These are phyloP conservation scores for Triplophysa bombifrons DNA, from an alignment of 2,797 vertebrate species.

Conservation along the genomic window DNA sequence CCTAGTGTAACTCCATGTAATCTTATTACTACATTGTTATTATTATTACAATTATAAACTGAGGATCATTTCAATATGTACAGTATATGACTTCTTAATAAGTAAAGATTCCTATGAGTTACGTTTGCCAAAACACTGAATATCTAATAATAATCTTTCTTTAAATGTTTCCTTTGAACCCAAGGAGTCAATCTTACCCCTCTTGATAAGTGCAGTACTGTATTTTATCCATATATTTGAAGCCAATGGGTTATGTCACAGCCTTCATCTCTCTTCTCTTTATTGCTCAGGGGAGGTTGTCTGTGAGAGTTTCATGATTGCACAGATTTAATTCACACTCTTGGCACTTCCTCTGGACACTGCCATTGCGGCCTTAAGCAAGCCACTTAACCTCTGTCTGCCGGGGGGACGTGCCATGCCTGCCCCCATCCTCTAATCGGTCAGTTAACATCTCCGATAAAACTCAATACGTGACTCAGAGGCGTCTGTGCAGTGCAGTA, in stretches of 20 bases:
- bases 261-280: constrained; percentile 14
- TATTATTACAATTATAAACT: too few species aligned
- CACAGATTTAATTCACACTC: constrained; percentile 44
- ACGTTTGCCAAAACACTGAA: too few species aligned
- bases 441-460: constrained; percentile 9
- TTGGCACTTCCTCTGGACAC: constrained; percentile 17
- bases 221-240: constrained; percentile 10
- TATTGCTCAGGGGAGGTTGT: background rate
- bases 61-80: too few species aligned
- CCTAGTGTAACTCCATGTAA: too few species aligned
- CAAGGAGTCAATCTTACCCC: background rate
- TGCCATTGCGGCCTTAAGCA: constrained; percentile 8
- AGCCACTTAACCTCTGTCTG: constrained; percentile 31
- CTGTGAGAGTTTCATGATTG: constrained; percentile 23
- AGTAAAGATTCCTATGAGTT: too few species aligned
- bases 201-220: background rate
- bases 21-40: too few species aligned
- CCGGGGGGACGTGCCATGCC: background rate
- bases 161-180: background rate
- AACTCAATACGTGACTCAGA: constrained; percentile 5
- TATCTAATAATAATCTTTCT: background rate
- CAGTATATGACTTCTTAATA: too few species aligned
- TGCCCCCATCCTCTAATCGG: constrained; percentile 24
- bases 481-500: constrained; percentile 16
- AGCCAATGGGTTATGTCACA: constrained; percentile 20